phyloP scores from a whole-genome alignment of 2,797 vertebrate species.

The Hemibagrus guttatus region DNA sequence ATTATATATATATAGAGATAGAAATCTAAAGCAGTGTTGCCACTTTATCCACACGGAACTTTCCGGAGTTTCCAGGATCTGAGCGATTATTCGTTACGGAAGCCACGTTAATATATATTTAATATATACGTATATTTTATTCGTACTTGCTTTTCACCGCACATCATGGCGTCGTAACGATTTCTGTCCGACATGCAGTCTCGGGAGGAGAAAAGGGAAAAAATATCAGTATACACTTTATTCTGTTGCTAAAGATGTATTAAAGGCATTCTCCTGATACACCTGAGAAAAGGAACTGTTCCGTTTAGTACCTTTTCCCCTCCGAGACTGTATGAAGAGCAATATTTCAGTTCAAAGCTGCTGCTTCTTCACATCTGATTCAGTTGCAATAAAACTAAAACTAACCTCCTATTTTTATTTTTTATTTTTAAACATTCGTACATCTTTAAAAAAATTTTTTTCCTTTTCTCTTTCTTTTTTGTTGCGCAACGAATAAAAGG shows the following conservation, averaged over 20 bases:
- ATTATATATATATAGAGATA: not conserved
- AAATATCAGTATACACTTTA: not conserved
- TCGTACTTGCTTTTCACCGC: not conserved
- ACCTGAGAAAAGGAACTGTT: not conserved
- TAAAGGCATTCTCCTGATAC: not conserved
- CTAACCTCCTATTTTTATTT: no score
- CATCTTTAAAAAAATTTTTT: not conserved
- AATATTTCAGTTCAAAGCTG: not conserved
- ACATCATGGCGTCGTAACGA: not conserved
- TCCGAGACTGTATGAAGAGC: not conserved
- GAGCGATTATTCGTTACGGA: not conserved
- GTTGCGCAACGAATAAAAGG: slow-evolving; percentile 16
- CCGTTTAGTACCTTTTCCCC: not conserved
- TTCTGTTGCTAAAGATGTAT: not conserved
- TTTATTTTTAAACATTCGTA: not conserved
- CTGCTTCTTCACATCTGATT: not conserved
- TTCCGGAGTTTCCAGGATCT: not conserved
- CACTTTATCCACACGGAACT: not conserved
- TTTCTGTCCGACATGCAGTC: not conserved
- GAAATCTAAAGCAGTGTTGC: not conserved
- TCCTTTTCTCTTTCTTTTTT: slow-evolving; percentile 69
- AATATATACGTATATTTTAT: not conserved
- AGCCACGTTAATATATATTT: not conserved
- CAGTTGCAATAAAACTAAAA: not conserved
- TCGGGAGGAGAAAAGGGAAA: not conserved